Evolutionary conservation across 2,888 invertebrate species (phyloP).

Genomic region (Chalcis sispes): DNA sequence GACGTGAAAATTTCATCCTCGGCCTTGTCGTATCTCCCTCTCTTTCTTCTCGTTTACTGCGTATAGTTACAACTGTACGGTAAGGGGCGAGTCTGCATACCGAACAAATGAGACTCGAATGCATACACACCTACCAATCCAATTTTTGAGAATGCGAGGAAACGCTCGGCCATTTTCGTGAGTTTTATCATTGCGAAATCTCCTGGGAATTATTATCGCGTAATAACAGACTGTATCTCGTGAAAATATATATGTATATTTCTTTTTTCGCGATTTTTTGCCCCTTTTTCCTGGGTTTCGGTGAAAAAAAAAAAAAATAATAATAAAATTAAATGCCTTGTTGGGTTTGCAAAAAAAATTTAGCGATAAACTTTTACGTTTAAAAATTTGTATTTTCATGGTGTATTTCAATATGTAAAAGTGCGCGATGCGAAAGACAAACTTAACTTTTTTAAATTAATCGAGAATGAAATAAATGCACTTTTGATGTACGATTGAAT

Average conservation of each 20-base stretch:
- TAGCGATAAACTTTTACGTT: no score
- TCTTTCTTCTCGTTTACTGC: conserved; percentile 18
- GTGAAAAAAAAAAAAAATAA: no score
- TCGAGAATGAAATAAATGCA: no score
- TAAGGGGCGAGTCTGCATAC: not conserved
- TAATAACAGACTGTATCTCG: conserved; percentile 29
- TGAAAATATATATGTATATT: not conserved
- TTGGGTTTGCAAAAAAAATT: no score
- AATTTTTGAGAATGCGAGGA: conserved; percentile 22
- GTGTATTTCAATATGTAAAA: no score
- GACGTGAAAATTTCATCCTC: conserved; percentile 63
- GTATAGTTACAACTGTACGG: not conserved
- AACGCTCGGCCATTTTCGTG: not conserved
- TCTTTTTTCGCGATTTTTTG: no score
- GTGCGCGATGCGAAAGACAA: no score
- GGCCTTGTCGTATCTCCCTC: not conserved
- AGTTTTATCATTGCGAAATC: conserved; percentile 19
- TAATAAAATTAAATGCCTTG: no score
- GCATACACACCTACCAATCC: conserved; percentile 21
- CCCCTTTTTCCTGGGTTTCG: no score
- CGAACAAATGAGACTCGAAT: not conserved
- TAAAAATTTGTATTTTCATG: no score
- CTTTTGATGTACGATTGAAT: no score
- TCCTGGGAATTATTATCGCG: conserved; percentile 28
- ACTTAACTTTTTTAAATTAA: no score